A percentile compares a stretch with the other conserved stretches of the same genome.
Evolutionary conservation across 2,797 vertebrate genomes (phyloP).

Genomic region (Pitangus sulphuratus): DNA sequence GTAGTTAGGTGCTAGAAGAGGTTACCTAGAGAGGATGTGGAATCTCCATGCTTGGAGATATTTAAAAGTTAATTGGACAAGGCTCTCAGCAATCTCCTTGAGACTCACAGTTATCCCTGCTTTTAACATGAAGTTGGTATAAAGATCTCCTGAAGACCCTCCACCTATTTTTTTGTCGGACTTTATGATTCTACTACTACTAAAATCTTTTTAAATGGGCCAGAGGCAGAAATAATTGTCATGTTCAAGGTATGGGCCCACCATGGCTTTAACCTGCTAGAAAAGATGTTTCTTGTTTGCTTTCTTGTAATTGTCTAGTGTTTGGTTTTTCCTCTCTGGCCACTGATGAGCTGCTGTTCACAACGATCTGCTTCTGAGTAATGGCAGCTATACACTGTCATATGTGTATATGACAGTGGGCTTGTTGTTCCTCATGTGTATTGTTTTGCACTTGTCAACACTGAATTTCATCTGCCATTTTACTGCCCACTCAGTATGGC

Average conservation of each 20-base stretch:
- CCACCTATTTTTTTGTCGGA: neutral
- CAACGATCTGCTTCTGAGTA: neutral
- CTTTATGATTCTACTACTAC: neutral
- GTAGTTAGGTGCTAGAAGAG: neutral
- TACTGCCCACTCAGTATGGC: constrained; percentile 4
- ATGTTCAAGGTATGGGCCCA: neutral
- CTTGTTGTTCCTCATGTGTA: neutral
- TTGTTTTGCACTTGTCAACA: constrained; percentile 26
- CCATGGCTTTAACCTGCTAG: neutral
- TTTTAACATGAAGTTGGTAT: neutral
- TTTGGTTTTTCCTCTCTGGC: neutral
- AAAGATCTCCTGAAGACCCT: neutral
- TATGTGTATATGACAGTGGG: neutral
- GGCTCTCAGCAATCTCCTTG: neutral
- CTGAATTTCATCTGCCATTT: constrained; percentile 41
- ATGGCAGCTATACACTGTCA: neutral
- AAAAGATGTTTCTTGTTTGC: neutral
- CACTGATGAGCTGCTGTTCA: neutral
- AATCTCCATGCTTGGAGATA: neutral
- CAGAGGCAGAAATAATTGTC: neutral
- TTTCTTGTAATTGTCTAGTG: neutral
- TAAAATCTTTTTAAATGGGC: neutral
- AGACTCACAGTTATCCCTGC: neutral
- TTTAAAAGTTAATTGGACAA: neutral
- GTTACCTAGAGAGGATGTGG: neutral